Evolutionary conservation across 2,797 vertebrate species (phyloP), one percentile per base, ranked within the genome.

Genomic region (Selene dorsalis): DNA sequence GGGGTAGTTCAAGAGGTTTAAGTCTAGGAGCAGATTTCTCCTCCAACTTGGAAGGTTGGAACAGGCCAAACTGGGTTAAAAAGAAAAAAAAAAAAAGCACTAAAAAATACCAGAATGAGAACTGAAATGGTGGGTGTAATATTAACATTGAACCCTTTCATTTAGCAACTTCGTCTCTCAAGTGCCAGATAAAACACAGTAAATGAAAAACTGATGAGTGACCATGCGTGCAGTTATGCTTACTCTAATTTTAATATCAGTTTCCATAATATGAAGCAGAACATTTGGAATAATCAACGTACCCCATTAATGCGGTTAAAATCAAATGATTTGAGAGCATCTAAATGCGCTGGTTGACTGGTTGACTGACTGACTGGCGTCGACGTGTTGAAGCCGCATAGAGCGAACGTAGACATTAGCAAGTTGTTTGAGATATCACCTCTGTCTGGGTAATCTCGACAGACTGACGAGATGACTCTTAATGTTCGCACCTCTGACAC

Each of bases 351-450:
- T 35, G 32, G 32, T 12, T 22, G 26, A 17, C 30, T 30, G 30
- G 30, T 3, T 30, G 30, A 30, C 32, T 35, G 32, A 62, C 26
- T 53, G 61, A 50, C 32, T 35, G 32, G 7, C 8, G 48, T n/a
- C 3, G 68, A 75, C 26, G 72, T 70, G 60, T 73, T 65, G 69
- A 38, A 66, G 70, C 47, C 53, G 79, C 28, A 43, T 45, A 52
- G n/a, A 69, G 8, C 32, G 69, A 28, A 35, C 7, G 12, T 13
- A 61, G 35, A 81, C 64, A 73, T 86, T 83, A 79, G 79, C 88
- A 69, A 69, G 73, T 75, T 91, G 85, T 80, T 82, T 72, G 65
- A 89, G 72, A 80, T 82, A 85, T 85, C 86, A 88, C 72, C 74
- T 84, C 82, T 64, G 62, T 71, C 79, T 66, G 64, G 66, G 70